These are phyloP conservation scores for Parnassius apollo DNA, from an alignment of 2,888 invertebrate species.

Conservation along the genomic window DNA sequence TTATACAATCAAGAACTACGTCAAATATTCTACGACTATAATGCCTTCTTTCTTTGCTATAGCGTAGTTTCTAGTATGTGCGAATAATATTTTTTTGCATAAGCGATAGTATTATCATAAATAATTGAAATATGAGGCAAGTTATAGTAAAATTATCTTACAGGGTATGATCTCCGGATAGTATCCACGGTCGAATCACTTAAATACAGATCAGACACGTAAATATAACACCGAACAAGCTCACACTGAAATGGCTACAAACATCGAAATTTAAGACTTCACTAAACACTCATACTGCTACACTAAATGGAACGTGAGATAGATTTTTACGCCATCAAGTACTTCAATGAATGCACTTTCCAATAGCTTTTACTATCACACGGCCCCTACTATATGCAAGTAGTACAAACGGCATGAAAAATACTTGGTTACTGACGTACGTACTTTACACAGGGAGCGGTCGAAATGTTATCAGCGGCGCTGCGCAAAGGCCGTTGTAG, in stretches of 20 bases:
- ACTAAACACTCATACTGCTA: constrained; percentile 54
- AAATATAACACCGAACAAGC: constrained; percentile 56
- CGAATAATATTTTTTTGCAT: too few species aligned
- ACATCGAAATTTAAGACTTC: constrained; percentile 57
- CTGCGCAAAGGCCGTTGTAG: constrained; percentile 44
- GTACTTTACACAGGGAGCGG: constrained; percentile 77
- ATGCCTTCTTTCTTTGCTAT: too few species aligned
- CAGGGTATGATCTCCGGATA: constrained; percentile 35
- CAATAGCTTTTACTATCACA: constrained; percentile 78
- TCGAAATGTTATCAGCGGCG: constrained; percentile 64
- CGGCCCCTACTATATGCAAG: constrained; percentile 68
- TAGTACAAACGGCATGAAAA: constrained; percentile 78
- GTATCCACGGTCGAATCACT: constrained; percentile 45
- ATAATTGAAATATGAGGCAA: too few species aligned
- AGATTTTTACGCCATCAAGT: constrained; percentile 70
- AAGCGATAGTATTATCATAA: too few species aligned
- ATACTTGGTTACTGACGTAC: constrained; percentile 74
- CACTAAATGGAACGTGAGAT: constrained; percentile 66
- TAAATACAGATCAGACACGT: constrained; percentile 50
- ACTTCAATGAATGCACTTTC: constrained; percentile 75
- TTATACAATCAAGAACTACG: too few species aligned
- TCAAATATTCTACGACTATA: too few species aligned
- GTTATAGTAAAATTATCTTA: constrained; percentile 30
- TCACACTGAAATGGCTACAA: constrained; percentile 78
- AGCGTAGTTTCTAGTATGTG: too few species aligned